Conservation (phyloP, 2,888 invertebrate species). For the Caenorhabditis auriculariae region DNA sequence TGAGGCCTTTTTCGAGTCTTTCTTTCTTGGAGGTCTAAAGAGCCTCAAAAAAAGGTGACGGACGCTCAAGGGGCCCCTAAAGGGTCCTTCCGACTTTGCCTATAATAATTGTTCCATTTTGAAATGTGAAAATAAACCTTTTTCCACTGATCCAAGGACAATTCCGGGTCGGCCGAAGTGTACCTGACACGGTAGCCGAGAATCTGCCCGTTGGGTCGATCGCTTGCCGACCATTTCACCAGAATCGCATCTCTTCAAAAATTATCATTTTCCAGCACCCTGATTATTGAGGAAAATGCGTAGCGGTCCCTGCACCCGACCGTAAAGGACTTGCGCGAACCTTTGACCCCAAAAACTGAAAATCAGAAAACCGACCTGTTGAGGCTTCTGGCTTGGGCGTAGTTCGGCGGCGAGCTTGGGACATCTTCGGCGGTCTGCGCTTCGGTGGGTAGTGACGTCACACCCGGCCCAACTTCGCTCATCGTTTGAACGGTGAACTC, state of each 20-base stretch:
- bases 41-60: no score
- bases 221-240: slow-evolving; percentile 96
- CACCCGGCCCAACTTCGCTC: slow-evolving; percentile 87
- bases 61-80: no score
- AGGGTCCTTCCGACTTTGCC: no score
- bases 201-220: slow-evolving; percentile 94
- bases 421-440: slow-evolving; percentile 78
- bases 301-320: no score
- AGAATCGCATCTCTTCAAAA: slow-evolving; percentile 79
- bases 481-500: slow-evolving; percentile 50
- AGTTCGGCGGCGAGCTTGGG: slow-evolving; percentile 90
- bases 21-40: no score
- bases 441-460: slow-evolving; percentile 80
- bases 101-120: no score
- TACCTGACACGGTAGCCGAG: slow-evolving; percentile 80
- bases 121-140: slow-evolving; percentile 22
- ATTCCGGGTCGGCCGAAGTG: slow-evolving; percentile 38
- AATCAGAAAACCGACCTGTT: slow-evolving; percentile 71
- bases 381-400: slow-evolving; percentile 82
- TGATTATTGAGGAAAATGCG: no score
- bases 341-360: no score
- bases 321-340: no score
- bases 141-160: slow-evolving; percentile 34
- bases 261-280: no score
- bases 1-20: no score